Evolutionary conservation across 2,113 vertebrate species (phyloP).

Genomic region (Isichthys henryi): DNA sequence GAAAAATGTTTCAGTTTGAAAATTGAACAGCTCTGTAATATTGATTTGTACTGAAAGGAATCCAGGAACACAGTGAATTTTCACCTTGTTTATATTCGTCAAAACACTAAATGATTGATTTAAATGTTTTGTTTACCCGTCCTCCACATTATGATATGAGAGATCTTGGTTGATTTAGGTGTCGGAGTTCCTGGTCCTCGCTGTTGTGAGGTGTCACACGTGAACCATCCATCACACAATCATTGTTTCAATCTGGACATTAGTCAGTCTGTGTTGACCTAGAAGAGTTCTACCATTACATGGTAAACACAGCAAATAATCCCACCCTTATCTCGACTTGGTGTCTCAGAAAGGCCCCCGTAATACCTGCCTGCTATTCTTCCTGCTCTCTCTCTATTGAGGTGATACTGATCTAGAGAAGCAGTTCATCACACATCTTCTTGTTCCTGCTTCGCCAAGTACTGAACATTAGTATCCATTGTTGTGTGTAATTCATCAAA

Average conservation of each 20-base stretch:
- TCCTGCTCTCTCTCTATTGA: constrained; percentile 11
- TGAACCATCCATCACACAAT: constrained; percentile 20
- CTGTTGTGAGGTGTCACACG: neutral
- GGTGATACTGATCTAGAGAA: neutral
- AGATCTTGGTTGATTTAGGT: neutral
- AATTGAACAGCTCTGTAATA: neutral
- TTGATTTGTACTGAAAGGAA: neutral
- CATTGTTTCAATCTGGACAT: neutral
- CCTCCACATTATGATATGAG: neutral
- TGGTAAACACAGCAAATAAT: constrained; percentile 16
- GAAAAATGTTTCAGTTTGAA: neutral
- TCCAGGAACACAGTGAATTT: neutral
- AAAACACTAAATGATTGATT: neutral
- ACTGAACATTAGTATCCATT: neutral
- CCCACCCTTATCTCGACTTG: constrained; percentile 19
- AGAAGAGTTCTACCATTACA: constrained; percentile 1
- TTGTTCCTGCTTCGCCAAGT: neutral
- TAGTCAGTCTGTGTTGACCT: constrained; percentile 27
- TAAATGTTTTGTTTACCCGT: neutral
- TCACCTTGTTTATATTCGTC: neutral
- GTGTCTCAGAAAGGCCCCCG: constrained; percentile 5
- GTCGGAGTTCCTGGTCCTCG: constrained; percentile 9
- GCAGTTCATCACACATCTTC: neutral
- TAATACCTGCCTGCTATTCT: neutral
- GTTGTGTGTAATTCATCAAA: neutral